Conservation (phyloP, 2,888 invertebrate genomes). For the Mechanitis messenoides region DNA sequence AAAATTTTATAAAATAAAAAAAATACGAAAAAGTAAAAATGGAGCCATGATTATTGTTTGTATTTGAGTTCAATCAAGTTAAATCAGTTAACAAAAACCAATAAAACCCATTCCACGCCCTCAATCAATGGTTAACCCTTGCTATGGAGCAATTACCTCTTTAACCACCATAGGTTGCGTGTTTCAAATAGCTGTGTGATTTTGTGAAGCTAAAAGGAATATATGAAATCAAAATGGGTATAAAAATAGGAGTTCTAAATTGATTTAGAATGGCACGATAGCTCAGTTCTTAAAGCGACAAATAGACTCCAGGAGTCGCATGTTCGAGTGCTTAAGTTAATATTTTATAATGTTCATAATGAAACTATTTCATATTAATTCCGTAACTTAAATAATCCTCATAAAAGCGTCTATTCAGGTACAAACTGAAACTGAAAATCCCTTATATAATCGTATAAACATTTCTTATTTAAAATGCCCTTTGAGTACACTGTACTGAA, state of each 20-base stretch:
- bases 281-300: no score
- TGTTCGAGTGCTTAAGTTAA: no score
- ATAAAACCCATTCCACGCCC: slow-evolving; percentile 43
- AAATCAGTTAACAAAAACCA: slow-evolving; percentile 26
- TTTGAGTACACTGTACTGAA: slow-evolving; percentile 33
- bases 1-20: background rate
- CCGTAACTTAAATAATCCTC: no score
- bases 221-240: no score
- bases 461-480: slow-evolving; percentile 37
- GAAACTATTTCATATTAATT: no score
- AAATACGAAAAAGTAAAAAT: background rate
- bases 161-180: slow-evolving; percentile 7
- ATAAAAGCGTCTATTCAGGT: background rate
- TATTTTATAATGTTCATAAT: no score
- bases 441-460: slow-evolving; percentile 21
- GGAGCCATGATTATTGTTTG: background rate
- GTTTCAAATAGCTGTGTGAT: slow-evolving; percentile 20
- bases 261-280: no score
- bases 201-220: background rate
- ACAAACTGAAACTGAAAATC: background rate
- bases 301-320: no score
- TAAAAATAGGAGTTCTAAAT: no score
- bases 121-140: slow-evolving; percentile 60
- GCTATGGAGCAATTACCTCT: slow-evolving; percentile 62
- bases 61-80: background rate